A percentile compares a stretch with the other conserved stretches of the same genome.
These are phyloP conservation scores for Hypsopygia costalis DNA, from an alignment of 2,888 invertebrate species.

Conservation along the genomic window DNA sequence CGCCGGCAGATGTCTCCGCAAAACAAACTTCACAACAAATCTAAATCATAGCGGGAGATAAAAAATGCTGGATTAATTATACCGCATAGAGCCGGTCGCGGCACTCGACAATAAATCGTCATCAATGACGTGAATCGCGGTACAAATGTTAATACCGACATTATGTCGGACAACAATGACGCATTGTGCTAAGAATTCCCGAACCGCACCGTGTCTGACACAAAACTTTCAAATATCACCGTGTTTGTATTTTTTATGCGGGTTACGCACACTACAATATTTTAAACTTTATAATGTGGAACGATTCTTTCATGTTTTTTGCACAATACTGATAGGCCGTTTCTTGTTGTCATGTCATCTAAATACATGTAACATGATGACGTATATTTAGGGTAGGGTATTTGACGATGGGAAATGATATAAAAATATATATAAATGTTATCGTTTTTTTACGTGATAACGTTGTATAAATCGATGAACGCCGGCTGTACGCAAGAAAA, in stretches of 20 bases:
- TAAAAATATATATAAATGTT: neutral
- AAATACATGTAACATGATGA: no score
- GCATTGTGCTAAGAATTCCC: slow-evolving; percentile 66
- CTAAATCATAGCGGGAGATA: slow-evolving; percentile 59
- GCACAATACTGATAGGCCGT: slow-evolving; percentile 23
- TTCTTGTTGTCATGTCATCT: slow-evolving; percentile 21
- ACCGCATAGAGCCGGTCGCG: slow-evolving; percentile 48
- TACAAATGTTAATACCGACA: slow-evolving; percentile 75
- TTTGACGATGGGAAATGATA: neutral
- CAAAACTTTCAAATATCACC: slow-evolving; percentile 53
- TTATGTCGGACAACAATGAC: slow-evolving; percentile 73
- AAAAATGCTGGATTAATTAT: slow-evolving; percentile 63
- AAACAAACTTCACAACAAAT: slow-evolving; percentile 71
- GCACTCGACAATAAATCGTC: slow-evolving; percentile 72
- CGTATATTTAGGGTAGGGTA: slow-evolving; percentile 9
- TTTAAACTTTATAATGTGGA: slow-evolving; percentile 35
- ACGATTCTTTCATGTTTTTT: slow-evolving; percentile 15
- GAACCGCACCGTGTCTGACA: slow-evolving; percentile 45
- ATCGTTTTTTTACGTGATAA: no score
- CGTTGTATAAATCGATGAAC: no score
- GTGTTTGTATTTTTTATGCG: slow-evolving; percentile 47
- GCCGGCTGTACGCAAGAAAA: no score
- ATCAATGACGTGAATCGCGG: slow-evolving; percentile 73
- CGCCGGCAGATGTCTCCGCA: slow-evolving; percentile 73
- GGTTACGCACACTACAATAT: slow-evolving; percentile 37